Percentiles rank a stretch among this genome's conserved stretches.
Evolutionary conservation across 1,140 invertebrate species (phyloP).

Genomic region (Formica exsecta): DNA sequence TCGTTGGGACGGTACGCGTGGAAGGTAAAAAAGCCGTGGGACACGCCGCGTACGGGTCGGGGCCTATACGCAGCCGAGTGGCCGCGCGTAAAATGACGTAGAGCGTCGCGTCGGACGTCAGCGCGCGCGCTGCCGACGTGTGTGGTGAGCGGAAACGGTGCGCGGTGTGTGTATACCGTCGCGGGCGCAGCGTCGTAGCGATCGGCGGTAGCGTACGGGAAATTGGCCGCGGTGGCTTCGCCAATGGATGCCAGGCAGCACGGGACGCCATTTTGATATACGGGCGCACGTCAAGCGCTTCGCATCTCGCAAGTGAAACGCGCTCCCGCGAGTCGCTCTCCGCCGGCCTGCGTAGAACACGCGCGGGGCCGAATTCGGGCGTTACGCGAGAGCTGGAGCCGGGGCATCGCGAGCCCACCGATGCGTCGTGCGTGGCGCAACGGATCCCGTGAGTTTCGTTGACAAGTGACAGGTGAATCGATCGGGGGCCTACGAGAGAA

Average conservation of each 20-base stretch:
- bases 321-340: slow-evolving; percentile 70
- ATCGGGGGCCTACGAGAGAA: slow-evolving; percentile 69
- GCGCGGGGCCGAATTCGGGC: slow-evolving; percentile 66
- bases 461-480: slow-evolving; percentile 84
- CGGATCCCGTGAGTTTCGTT: slow-evolving; percentile 74
- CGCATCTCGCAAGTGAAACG: slow-evolving; percentile 72
- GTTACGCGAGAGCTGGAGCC: slow-evolving; percentile 25
- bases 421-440: slow-evolving; percentile 69
- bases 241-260: slow-evolving; percentile 81
- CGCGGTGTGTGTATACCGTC: slow-evolving; percentile 73
- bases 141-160: slow-evolving; percentile 74
- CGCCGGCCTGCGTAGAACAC: slow-evolving; percentile 59
- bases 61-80: slow-evolving; percentile 61
- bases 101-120: slow-evolving; percentile 63
- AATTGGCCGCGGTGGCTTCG: slow-evolving; percentile 78
- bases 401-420: slow-evolving; percentile 51
- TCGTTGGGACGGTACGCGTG: slow-evolving; percentile 50
- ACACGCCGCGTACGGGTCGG: slow-evolving; percentile 50
- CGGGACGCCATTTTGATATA: slow-evolving; percentile 86
- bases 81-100: slow-evolving; percentile 78
- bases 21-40: slow-evolving; percentile 68
- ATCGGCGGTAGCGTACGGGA: slow-evolving; percentile 72
- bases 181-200: slow-evolving; percentile 69
- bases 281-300: slow-evolving; percentile 82
- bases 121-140: slow-evolving; percentile 70